Evolutionary conservation across 2,888 invertebrate species (phyloP).

Genomic region (Cheilosia impressa): DNA sequence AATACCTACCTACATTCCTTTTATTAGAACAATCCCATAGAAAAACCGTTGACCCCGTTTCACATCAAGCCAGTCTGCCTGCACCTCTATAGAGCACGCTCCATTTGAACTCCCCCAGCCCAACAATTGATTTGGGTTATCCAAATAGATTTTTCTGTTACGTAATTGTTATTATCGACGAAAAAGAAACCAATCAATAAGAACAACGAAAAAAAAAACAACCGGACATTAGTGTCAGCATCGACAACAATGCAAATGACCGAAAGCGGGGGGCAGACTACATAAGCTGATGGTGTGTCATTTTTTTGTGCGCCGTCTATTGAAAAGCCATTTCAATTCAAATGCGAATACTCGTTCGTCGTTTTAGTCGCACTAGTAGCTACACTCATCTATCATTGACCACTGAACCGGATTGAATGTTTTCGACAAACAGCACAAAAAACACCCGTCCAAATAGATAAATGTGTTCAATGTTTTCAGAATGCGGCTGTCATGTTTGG

Average conservation of each 20-base stretch:
- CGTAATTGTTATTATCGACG: slow-evolving; percentile 45
- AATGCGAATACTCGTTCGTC: slow-evolving; percentile 15
- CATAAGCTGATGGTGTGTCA: neutral
- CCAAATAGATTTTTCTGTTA: slow-evolving; percentile 60
- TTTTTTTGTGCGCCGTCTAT: slow-evolving; percentile 34
- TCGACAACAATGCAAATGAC: slow-evolving; percentile 38
- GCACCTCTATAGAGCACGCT: slow-evolving; percentile 26
- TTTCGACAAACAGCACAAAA: slow-evolving; percentile 17
- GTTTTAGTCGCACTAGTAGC: slow-evolving; percentile 1
- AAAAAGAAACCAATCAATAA: no score
- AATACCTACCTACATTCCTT: neutral
- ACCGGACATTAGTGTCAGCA: slow-evolving; percentile 65
- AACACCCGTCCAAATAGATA: slow-evolving; percentile 15
- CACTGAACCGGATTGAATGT: slow-evolving; percentile 39
- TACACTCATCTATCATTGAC: slow-evolving; percentile 29
- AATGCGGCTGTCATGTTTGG: neutral
- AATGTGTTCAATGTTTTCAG: slow-evolving; percentile 9
- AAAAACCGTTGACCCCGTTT: slow-evolving; percentile 31
- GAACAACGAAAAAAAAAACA: slow-evolving; percentile 17
- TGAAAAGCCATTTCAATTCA: slow-evolving; percentile 24
- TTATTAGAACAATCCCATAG: neutral
- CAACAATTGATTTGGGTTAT: slow-evolving; percentile 67
- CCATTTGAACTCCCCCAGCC: slow-evolving; percentile 22
- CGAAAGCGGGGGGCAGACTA: neutral
- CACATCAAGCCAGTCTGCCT: neutral